These are phyloP conservation scores for Pyrochroa serraticornis DNA, from an alignment of 2,888 invertebrate species.

Conservation along the genomic window DNA sequence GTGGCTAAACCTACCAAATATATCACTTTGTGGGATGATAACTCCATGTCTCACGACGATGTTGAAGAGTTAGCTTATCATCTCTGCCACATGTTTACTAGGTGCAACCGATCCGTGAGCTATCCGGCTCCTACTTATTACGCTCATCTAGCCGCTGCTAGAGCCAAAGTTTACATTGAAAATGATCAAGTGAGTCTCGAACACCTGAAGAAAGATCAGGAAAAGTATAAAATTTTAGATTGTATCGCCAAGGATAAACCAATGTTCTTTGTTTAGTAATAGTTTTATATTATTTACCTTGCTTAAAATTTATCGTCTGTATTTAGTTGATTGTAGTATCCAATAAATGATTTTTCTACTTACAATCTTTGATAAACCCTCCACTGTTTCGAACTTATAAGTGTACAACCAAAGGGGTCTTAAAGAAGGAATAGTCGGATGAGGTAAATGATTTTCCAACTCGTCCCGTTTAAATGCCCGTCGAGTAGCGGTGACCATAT, in stretches of 20 bases:
- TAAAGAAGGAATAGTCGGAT: too few species aligned
- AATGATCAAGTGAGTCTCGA: slow-evolving; percentile 55
- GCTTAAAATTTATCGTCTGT: too few species aligned
- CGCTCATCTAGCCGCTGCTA: slow-evolving; percentile 83
- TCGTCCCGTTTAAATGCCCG: too few species aligned
- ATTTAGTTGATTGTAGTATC: too few species aligned
- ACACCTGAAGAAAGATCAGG: slow-evolving; percentile 61
- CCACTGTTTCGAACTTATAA: too few species aligned
- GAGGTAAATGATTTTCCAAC: too few species aligned
- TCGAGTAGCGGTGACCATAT: too few species aligned
- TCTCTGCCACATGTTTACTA: slow-evolving; percentile 83
- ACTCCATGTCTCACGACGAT: slow-evolving; percentile 71
- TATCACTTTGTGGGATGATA: slow-evolving; percentile 83
- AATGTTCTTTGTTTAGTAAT: slow-evolving; percentile 71
- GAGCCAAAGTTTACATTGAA: slow-evolving; percentile 64
- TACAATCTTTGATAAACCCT: too few species aligned
- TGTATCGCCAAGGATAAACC: slow-evolving; percentile 63
- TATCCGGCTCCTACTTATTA: slow-evolving; percentile 89
- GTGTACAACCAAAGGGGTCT: too few species aligned
- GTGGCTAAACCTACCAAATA: slow-evolving; percentile 88
- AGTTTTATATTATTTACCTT: not conserved
- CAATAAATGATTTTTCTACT: too few species aligned
- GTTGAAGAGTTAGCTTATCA: slow-evolving; percentile 81
- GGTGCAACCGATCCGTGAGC: slow-evolving; percentile 83
- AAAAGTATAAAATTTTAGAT: slow-evolving; percentile 60